Evolutionary conservation across 2,888 invertebrate genomes (phyloP).

Genomic region (Spatulosminthurus flaviceps): DNA sequence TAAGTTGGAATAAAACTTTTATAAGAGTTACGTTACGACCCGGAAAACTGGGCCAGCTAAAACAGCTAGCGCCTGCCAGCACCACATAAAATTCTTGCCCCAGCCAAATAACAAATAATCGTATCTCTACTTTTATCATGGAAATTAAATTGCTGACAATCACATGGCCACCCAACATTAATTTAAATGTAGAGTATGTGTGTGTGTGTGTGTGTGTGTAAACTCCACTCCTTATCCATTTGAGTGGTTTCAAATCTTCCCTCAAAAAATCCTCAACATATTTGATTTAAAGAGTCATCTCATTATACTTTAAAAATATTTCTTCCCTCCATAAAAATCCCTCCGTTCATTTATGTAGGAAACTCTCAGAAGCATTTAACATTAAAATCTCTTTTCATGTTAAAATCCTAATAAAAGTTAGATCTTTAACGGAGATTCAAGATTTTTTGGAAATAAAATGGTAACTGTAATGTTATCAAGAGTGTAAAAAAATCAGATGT

Average conservation of each 20-base stretch:
- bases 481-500: too few relatives aligned
- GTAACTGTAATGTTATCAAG: too few relatives aligned
- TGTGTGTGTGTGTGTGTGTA: not conserved
- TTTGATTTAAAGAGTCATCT: conserved; percentile 15
- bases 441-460: too few relatives aligned
- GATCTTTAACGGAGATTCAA: too few relatives aligned
- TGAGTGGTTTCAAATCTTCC: conserved; percentile 5
- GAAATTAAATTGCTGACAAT: conserved; percentile 48
- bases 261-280: too few relatives aligned
- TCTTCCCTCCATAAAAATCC: not conserved
- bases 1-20: conserved; percentile 46
- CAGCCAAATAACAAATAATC: conserved; percentile 40
- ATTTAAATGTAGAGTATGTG: conserved; percentile 35
- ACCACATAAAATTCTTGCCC: conserved; percentile 6
- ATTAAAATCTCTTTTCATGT: too few relatives aligned
- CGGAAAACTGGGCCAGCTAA: conserved; percentile 44
- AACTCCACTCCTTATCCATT: not conserved
- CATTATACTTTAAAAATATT: not conserved
- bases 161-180: conserved; percentile 39
- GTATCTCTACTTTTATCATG: conserved; percentile 43
- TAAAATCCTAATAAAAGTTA: too few relatives aligned
- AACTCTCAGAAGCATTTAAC: too few relatives aligned
- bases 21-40: conserved; percentile 45
- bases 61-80: conserved; percentile 28
- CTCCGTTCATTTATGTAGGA: not conserved